Base-by-base conservation (phyloP, 92 coral and sea anemone genomes). In the Phenganax marumi region DNA sequence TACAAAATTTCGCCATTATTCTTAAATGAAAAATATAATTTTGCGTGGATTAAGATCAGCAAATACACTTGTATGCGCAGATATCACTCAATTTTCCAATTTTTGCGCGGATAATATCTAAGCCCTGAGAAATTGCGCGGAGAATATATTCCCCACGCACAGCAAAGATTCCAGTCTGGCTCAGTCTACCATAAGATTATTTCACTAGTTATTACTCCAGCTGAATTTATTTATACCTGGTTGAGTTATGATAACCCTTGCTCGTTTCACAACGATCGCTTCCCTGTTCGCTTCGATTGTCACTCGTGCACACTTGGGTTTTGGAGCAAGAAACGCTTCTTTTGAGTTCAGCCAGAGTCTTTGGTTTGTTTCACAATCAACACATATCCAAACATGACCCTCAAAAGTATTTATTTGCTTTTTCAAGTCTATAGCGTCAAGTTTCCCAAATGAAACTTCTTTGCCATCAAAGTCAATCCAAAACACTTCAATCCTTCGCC, bases 331-430 rank as follows among this genome's bases (percentile, higher is more conserved):
- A 81, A 73, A 94, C 0, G 84, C 81, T 46, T 90, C 87, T 3
- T 65, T 80, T n/a, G 88, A 92, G 89, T 94, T 92, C 81, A 92
- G 74, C 80, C 92, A 81, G 75, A 94, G 52, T 75, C 89, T 84
- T 58, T 90, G 90, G 49, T 81, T 89, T 46, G 84, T 94, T 46
- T 86, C 73, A 11, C 87, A 76, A 62, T 94, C 97, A 47, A 85
- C 87, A 2, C 94, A 97, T 50, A 89, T 86, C 98, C 98, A 94
- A 6, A 97, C 97, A 79, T 94, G 97, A 6, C 97, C 82, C 33
- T 92, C 97, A 79, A 81, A 94, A 0, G 98, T 92, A 75, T 92
- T 86, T 8, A 85, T 52, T 17, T 57, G 70, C 53, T 84, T 52
- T 54, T 12, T 43, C 52, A 24, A n/a, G 49, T 22, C 57, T 24